phyloP scores from a whole-genome alignment of 2,888 invertebrate genomes.

The Crioceris asparagi region DNA sequence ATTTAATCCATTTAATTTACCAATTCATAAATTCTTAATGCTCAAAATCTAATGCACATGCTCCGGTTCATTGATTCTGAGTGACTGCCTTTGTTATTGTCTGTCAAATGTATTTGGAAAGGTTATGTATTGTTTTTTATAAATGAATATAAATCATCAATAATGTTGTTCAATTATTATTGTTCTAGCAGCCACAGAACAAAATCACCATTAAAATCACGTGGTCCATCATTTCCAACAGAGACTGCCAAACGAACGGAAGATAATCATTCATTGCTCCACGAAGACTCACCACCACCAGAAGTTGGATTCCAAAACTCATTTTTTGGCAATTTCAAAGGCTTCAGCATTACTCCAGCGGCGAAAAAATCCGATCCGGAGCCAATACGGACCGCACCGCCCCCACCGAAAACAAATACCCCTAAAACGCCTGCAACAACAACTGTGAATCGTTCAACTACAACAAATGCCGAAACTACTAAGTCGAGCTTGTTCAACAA shows the following conservation, averaged over 20 bases:
- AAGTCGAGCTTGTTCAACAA: conserved; percentile 22
- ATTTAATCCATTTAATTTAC: too few relatives aligned
- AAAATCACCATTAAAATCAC: conserved; percentile 34
- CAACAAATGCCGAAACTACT: conserved; percentile 15
- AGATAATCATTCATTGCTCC: conserved; percentile 58
- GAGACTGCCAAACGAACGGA: conserved; percentile 47
- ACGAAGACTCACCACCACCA: conserved; percentile 26
- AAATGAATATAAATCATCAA: too few relatives aligned
- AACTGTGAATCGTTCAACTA: conserved; percentile 18
- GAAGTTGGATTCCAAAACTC: conserved; percentile 39
- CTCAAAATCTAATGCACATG: conserved; percentile 12
- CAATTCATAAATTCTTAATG: too few relatives aligned
- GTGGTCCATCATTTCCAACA: conserved; percentile 32
- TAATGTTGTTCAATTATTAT: conserved; percentile 15
- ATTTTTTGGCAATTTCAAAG: conserved; percentile 80
- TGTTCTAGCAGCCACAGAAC: conserved; percentile 26
- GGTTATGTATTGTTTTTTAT: too few relatives aligned
- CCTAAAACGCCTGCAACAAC: conserved; percentile 7
- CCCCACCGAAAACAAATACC: conserved; percentile 34
- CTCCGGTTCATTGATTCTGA: conserved; percentile 14
- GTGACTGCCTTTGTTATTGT: too few relatives aligned
- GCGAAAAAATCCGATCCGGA: conserved; percentile 36
- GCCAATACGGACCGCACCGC: conserved; percentile 51
- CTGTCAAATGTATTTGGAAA: too few relatives aligned
- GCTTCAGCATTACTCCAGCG: conserved; percentile 63